phyloP scores from a whole-genome alignment of 2,797 vertebrate genomes.

The Chrysocyon brachyurus region DNA sequence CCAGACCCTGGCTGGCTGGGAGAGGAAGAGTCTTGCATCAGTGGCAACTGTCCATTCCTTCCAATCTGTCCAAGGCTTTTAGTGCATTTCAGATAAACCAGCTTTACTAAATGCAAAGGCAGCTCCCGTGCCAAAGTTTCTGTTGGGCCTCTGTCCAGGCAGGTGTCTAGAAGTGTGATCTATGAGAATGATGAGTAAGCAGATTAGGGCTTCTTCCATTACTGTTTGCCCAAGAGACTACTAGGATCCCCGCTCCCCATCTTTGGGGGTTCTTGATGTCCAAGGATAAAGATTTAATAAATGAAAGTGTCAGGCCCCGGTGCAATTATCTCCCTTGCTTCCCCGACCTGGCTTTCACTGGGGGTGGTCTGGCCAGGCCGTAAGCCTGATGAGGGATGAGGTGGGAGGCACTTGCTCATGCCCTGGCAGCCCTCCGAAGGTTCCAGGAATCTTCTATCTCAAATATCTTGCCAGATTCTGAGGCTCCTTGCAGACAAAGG shows the following conservation, averaged over 20 bases:
- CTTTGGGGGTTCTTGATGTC: neutral
- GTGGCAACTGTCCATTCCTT: neutral
- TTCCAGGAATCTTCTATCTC: constrained; percentile 56
- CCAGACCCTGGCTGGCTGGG: neutral
- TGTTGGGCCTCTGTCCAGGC: neutral
- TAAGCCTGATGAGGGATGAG: neutral
- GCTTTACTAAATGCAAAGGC: neutral
- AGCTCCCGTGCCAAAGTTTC: neutral
- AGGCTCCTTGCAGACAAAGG: neutral
- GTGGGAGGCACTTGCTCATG: neutral
- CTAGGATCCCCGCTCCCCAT: neutral
- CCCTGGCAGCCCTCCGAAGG: constrained; percentile 18
- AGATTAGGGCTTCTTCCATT: neutral
- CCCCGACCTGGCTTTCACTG: neutral
- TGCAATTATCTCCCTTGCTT: neutral
- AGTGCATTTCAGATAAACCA: neutral
- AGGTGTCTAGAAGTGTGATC: neutral
- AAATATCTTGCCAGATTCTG: constrained; percentile 32
- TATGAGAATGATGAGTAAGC: neutral
- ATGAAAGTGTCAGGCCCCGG: neutral
- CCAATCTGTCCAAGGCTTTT: neutral
- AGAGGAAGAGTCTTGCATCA: neutral
- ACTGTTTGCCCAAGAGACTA: neutral
- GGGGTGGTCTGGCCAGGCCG: neutral
- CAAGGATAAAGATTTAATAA: neutral